A percentile compares a stretch with the other conserved stretches of the same genome.
These are phyloP conservation scores for Nomada fucata DNA, from an alignment of 2,888 invertebrate genomes.

Conservation along the genomic window DNA sequence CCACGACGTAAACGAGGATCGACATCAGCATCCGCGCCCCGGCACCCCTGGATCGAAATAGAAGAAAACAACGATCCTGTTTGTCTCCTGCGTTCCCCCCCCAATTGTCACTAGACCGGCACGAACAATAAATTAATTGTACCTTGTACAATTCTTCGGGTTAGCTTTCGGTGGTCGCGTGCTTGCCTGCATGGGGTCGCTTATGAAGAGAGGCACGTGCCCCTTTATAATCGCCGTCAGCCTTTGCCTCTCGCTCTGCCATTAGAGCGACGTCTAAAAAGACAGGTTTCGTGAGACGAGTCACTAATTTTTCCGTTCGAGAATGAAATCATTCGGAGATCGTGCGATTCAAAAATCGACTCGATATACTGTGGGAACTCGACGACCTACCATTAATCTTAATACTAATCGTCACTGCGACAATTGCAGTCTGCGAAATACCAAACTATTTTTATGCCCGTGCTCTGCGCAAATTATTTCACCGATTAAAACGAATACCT, in stretches of 20 bases:
- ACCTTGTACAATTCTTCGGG: slow-evolving; percentile 67
- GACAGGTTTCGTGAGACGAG: slow-evolving; percentile 63
- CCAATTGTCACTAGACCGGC: slow-evolving; percentile 66
- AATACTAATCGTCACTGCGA: too few relatives aligned
- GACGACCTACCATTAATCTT: neutral
- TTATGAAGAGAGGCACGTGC: slow-evolving; percentile 77
- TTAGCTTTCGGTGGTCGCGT: slow-evolving; percentile 78
- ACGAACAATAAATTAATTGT: slow-evolving; percentile 79
- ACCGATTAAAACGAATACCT: neutral
- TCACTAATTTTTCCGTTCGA: slow-evolving; percentile 44
- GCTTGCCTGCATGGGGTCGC: slow-evolving; percentile 79
- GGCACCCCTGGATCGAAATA: slow-evolving; percentile 39
- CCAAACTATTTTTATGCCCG: too few relatives aligned
- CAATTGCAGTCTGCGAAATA: too few relatives aligned
- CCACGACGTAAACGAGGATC: slow-evolving; percentile 38
- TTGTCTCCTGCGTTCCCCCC: slow-evolving; percentile 43
- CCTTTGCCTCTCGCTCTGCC: slow-evolving; percentile 35
- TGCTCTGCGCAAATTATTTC: too few relatives aligned
- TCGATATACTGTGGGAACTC: slow-evolving; percentile 7
- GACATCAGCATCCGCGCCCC: slow-evolving; percentile 40
- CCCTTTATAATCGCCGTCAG: slow-evolving; percentile 77
- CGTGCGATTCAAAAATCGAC: slow-evolving; percentile 5
- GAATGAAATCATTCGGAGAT: neutral
- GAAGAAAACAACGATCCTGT: slow-evolving; percentile 66
- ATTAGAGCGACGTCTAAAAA: slow-evolving; percentile 60